Conservation (phyloP, 1,140 invertebrate genomes). For the Platorchestia sp. region DNA sequence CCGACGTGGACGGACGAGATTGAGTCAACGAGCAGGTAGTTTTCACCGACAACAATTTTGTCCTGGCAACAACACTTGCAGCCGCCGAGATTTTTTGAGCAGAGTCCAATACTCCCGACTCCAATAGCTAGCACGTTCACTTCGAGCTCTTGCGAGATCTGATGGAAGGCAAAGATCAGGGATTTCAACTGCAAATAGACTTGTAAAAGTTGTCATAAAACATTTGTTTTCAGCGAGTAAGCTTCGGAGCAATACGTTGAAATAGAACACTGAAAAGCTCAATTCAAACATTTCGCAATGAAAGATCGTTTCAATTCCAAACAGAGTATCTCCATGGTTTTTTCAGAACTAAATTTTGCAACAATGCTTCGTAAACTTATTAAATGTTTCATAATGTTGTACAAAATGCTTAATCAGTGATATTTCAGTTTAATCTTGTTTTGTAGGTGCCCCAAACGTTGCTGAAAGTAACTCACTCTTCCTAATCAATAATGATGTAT, state of each 20-base stretch:
- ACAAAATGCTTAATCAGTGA: too few species aligned
- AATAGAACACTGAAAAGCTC: background rate
- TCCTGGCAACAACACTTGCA: constrained; percentile 47
- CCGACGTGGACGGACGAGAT: background rate
- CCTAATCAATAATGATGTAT: background rate
- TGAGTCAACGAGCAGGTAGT: constrained; percentile 37
- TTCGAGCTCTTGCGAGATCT: constrained; percentile 2
- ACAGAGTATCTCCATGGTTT: background rate
- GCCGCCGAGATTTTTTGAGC: constrained; percentile 18
- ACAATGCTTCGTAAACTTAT: background rate
- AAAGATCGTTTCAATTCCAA: background rate
- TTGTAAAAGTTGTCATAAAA: background rate
- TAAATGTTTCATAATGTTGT: background rate
- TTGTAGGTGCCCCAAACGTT: background rate
- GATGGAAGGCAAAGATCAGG: background rate
- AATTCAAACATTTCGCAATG: too few species aligned
- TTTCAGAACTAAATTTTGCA: background rate
- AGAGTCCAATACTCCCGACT: constrained; percentile 9
- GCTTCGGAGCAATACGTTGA: background rate
- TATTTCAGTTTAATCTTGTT: background rate
- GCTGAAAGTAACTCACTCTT: background rate
- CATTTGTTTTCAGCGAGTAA: background rate
- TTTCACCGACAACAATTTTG: constrained; percentile 32
- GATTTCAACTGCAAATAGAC: background rate
- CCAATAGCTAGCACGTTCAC: constrained; percentile 21